A percentile compares a stretch with the other conserved stretches of the same genome.
Evolutionary conservation across 2,888 invertebrate genomes (phyloP).

Genomic region (Synergus japonicus): DNA sequence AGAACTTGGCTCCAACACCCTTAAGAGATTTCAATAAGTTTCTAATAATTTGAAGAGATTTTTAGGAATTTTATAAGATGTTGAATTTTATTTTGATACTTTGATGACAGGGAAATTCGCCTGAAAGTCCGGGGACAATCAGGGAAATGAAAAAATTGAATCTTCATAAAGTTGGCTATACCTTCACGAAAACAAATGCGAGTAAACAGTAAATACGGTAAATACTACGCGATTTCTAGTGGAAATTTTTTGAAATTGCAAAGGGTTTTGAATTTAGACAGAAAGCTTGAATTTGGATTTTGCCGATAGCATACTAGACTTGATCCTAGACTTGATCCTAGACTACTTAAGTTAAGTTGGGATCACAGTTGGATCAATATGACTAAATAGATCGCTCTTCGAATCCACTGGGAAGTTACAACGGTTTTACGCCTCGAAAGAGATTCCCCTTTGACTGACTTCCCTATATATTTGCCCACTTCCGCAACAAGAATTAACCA

Average conservation of each 20-base stretch:
- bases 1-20: too few relatives aligned
- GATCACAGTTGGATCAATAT: conserved; percentile 6
- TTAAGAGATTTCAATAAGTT: too few relatives aligned
- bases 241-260: conserved; percentile 23
- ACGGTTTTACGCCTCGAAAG: neutral
- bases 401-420: conserved; percentile 7
- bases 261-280: conserved; percentile 17
- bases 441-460: conserved; percentile 13
- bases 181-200: neutral
- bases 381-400: conserved; percentile 16
- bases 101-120: too few relatives aligned
- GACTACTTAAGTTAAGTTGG: conserved; percentile 5
- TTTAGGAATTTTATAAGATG: too few relatives aligned
- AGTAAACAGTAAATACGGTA: conserved; percentile 16
- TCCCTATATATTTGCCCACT: neutral
- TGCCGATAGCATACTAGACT: conserved; percentile 10
- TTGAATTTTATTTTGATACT: too few relatives aligned
- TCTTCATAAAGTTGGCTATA: neutral
- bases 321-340: neutral
- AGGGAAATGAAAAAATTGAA: too few relatives aligned
- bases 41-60: too few relatives aligned
- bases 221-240: conserved; percentile 8
- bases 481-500: too few relatives aligned
- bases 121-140: too few relatives aligned
- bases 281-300: conserved; percentile 25